phyloP scores from a whole-genome alignment of 2,888 invertebrate species.

The Helicoverpa assulta region DNA sequence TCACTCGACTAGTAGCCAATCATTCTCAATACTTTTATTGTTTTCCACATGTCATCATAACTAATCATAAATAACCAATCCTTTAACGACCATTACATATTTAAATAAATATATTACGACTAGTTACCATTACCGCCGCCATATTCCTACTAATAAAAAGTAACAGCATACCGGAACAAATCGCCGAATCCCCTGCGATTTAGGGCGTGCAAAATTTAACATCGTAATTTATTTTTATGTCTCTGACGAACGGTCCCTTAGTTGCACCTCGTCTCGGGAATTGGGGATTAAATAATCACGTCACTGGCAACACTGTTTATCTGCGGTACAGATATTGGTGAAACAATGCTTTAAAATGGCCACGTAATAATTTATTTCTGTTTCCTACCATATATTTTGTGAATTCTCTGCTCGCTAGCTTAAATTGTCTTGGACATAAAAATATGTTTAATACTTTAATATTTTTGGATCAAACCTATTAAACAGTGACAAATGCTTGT shows the following conservation, averaged over 20 bases:
- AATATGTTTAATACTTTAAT: too few species aligned
- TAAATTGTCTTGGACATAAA: too few species aligned
- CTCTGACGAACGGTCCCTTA: constrained; percentile 73
- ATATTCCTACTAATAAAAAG: constrained; percentile 80
- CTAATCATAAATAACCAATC: constrained; percentile 10
- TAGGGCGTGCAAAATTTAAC: constrained; percentile 87
- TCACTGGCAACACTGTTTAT: constrained; percentile 77
- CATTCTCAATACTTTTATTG: too few species aligned
- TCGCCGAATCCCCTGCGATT: constrained; percentile 80
- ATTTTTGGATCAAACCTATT: too few species aligned
- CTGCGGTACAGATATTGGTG: constrained; percentile 68
- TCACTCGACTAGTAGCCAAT: too few species aligned
- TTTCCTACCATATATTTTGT: too few species aligned
- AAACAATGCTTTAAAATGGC: constrained; percentile 47
- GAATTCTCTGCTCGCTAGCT: too few species aligned
- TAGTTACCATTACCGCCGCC: constrained; percentile 70
- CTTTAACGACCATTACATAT: constrained; percentile 7
- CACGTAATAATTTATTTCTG: constrained; percentile 40
- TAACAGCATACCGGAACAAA: constrained; percentile 83
- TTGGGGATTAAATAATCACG: constrained; percentile 83
- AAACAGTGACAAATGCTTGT: too few species aligned
- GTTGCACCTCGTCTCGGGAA: constrained; percentile 74
- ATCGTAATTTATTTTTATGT: constrained; percentile 89
- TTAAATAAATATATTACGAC: constrained; percentile 61
- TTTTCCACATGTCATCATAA: too few species aligned